Conservation (phyloP, 1,140 invertebrate species). For the Lepidurus apus region DNA sequence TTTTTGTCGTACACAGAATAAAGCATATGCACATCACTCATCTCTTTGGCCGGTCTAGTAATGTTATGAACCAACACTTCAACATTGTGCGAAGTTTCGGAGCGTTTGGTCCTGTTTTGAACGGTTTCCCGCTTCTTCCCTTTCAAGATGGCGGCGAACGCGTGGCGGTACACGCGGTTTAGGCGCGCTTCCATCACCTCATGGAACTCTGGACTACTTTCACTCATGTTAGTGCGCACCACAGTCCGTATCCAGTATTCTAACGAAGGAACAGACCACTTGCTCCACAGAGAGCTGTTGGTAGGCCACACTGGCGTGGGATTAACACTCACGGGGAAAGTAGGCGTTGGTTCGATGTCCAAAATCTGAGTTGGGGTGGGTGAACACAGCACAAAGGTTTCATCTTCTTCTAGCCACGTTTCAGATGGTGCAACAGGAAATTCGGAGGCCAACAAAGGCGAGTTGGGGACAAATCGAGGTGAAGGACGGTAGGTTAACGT, state of each 20-base stretch:
- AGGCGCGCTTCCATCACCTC: constrained; percentile 24
- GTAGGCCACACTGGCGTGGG: neutral
- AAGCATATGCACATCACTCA: constrained; percentile 18
- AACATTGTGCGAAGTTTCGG: neutral
- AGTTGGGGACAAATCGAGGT: neutral
- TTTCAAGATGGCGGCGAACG: neutral
- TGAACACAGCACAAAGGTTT: neutral
- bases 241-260: constrained; percentile 31
- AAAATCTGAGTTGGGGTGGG: neutral
- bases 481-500: constrained; percentile 23
- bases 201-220: constrained; percentile 15
- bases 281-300: neutral
- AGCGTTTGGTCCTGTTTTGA: neutral
- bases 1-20: neutral
- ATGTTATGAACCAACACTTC: constrained; percentile 31
- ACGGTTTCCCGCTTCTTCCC: neutral
- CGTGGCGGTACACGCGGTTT: constrained; percentile 23
- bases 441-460: constrained; percentile 11
- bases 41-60: constrained; percentile 11
- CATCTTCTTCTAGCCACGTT: constrained; percentile 26
- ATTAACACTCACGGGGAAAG: neutral
- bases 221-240: constrained; percentile 24
- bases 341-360: neutral
- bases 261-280: neutral
- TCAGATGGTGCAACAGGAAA: neutral